Conservation (phyloP, 92 coral and sea anemone genomes). For the Epizoanthus fatuus region DNA sequence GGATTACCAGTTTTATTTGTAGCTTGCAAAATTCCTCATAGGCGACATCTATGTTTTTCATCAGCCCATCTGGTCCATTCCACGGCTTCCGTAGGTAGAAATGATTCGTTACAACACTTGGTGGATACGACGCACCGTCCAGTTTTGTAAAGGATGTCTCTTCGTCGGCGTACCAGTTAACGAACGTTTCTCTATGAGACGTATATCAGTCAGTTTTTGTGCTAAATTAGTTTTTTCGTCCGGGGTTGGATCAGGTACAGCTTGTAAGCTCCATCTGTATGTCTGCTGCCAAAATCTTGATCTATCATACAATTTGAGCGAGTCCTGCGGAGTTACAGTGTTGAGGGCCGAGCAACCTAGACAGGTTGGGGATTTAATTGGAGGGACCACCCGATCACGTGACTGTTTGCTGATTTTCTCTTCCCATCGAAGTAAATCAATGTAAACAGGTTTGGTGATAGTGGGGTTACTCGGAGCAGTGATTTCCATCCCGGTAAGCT, state of each 20-base stretch:
- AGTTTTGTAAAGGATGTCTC: not conserved
- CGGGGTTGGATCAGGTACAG: not conserved
- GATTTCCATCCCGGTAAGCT: constrained; percentile 30
- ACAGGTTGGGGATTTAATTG: constrained; percentile 16
- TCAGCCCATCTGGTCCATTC: not conserved
- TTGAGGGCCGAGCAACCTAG: not conserved
- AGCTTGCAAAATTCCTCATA: not conserved
- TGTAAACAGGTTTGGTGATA: constrained; percentile 33
- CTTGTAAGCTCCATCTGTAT: constrained; percentile 39
- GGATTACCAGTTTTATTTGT: not conserved
- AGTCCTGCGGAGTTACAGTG: not conserved
- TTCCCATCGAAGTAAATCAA: constrained; percentile 34
- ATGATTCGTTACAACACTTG: not conserved
- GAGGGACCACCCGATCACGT: constrained; percentile 55
- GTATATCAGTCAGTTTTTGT: not conserved
- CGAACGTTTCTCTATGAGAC: constrained; percentile 16
- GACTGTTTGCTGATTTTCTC: constrained; percentile 19
- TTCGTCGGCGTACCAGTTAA: constrained; percentile 10
- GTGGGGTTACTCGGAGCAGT: constrained; percentile 18
- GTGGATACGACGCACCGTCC: not conserved
- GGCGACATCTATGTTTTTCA: not conserved
- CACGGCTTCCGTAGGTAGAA: not conserved
- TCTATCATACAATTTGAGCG: not conserved
- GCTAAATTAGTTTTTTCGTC: not conserved
- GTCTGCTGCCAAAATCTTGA: constrained; percentile 44